Evolutionary conservation across 2,888 invertebrate genomes (phyloP).

Genomic region (Eurytoma adleriae): DNA sequence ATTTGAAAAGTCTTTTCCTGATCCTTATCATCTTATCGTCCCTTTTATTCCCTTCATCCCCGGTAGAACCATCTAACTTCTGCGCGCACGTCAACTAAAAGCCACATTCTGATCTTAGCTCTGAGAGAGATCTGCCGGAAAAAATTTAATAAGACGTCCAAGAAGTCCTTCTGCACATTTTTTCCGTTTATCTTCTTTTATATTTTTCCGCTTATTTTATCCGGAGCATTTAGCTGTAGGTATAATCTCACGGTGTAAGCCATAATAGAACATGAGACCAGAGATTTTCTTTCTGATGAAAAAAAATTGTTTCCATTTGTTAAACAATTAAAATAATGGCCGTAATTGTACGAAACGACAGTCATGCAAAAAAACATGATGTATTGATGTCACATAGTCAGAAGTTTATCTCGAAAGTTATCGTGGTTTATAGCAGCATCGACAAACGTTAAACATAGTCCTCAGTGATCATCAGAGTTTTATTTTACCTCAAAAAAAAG

Average conservation of each 20-base stretch:
- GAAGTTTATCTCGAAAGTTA: too few relatives aligned
- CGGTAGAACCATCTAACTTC: constrained; percentile 47
- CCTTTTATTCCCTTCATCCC: constrained; percentile 33
- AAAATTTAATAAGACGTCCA: constrained; percentile 54
- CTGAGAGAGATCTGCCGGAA: constrained; percentile 25
- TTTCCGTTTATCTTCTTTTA: background rate
- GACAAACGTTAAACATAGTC: too few relatives aligned
- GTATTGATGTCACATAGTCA: too few relatives aligned
- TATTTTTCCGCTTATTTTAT: constrained; percentile 9
- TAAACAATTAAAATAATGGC: too few relatives aligned
- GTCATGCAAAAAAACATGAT: too few relatives aligned
- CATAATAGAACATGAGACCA: too few relatives aligned
- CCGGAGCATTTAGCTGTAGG: background rate
- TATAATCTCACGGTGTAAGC: background rate
- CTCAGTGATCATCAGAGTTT: too few relatives aligned
- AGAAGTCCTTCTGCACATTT: constrained; percentile 4
- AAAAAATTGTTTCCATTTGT: too few relatives aligned
- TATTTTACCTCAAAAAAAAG: too few relatives aligned
- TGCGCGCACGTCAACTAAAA: constrained; percentile 24
- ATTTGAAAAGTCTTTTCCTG: constrained; percentile 56
- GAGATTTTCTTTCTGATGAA: too few relatives aligned
- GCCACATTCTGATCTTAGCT: constrained; percentile 39
- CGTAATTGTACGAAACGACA: too few relatives aligned
- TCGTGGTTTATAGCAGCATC: too few relatives aligned
- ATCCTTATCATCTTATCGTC: constrained; percentile 37